A percentile compares a stretch with the other conserved stretches of the same genome.
Conservation (phyloP, 2,888 invertebrate genomes). For the Keiferia lycopersicella region DNA sequence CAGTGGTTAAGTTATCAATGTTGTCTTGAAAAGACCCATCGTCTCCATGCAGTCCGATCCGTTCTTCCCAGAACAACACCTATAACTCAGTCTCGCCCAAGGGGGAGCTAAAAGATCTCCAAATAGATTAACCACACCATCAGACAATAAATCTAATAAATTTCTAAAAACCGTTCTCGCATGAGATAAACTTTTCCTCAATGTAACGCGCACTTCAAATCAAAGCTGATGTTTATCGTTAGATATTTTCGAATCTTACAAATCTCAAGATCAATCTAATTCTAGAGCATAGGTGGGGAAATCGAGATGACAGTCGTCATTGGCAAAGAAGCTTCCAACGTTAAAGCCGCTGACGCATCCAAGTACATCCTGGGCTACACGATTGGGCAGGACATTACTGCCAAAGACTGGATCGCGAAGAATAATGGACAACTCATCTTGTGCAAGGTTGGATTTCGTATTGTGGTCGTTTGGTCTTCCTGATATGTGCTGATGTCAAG, state of each 20-base stretch:
- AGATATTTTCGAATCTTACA: background rate
- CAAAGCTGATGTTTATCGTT: no score
- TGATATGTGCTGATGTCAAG: background rate
- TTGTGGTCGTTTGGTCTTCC: background rate
- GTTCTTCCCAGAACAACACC: no score
- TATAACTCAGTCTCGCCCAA: no score
- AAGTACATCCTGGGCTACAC: constrained; percentile 89
- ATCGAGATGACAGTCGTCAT: constrained; percentile 90
- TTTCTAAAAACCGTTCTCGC: no score
- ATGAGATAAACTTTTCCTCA: no score
- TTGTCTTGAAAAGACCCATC: no score
- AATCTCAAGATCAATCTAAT: background rate
- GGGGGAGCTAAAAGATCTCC: no score
- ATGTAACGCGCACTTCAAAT: no score
- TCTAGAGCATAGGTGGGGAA: constrained; percentile 88
- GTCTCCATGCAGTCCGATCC: no score
- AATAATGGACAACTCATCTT: constrained; percentile 82
- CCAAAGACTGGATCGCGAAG: constrained; percentile 85
- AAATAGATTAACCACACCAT: no score
- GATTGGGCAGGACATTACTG: constrained; percentile 89
- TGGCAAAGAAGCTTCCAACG: constrained; percentile 84
- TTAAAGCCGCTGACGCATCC: constrained; percentile 82
- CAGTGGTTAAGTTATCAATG: no score
- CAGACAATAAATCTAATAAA: no score
- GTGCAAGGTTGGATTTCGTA: constrained; percentile 5